Evolutionary conservation across 2,888 invertebrate genomes (phyloP), one percentile per base, ranked within the genome.

Genomic region (Pocota personata): DNA sequence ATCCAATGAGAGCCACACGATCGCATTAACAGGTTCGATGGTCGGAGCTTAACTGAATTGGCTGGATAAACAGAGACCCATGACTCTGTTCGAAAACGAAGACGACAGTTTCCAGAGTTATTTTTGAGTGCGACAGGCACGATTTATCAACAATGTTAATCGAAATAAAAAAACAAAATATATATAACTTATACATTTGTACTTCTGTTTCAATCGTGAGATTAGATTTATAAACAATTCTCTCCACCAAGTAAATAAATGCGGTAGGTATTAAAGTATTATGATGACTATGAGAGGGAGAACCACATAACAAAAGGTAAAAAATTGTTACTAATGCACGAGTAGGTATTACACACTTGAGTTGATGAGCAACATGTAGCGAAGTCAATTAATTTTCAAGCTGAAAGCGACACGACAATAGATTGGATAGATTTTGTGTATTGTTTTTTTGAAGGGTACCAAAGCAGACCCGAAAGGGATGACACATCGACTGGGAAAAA

Each of bases 21-120:
- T 30, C 88, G 87, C 87, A 90, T 88, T 76, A 87, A 87, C 88
- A 88, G 88, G 89, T 90, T 90, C 88, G 89, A 90, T 89, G 89
- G 88, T 90, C 89, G 89, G 89, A 89, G 89, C 88, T 88, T 89
- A 88, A 90, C 91, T 91, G 89, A 89, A 87, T 83, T 72, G 58
- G 16, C 46, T 58, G 62, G 60, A 58, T 69, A 84, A 86, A 78
- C 83, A 48, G 66, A 69, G 37, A 71, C 52, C 66, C 43, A 32
- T 32, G 30, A 16, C 27, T 62, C 48, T 43, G 16, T 57, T 62
- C 43, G 64, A 64, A 46, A 32, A 64, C 16, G 12, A 46, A 64
- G 48, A 48, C 64, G 32, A 48, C 32, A 32, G 30, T 32, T 46
- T 64, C 46, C 7, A 32, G 46, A 32, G 46, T 48, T 48, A 21